Evolutionary conservation across 1,140 invertebrate genomes (phyloP).

Genomic region (Yoshiicerus persimilis): DNA sequence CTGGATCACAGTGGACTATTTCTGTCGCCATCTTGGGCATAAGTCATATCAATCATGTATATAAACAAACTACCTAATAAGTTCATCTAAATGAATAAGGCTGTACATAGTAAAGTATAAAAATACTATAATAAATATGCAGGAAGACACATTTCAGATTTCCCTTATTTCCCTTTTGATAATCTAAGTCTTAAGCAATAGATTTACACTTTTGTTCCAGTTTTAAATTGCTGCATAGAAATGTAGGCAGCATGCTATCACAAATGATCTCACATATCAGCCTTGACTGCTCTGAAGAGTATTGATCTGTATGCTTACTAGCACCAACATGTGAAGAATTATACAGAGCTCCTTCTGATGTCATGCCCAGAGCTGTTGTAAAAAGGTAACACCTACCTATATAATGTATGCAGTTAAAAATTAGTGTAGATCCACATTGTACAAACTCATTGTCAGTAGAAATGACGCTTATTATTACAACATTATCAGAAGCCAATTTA

Average conservation of each 20-base stretch:
- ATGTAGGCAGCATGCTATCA: background rate
- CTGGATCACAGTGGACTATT: background rate
- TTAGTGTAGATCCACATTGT: background rate
- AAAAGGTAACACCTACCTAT: background rate
- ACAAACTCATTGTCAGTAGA: too few relatives aligned
- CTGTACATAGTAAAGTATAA: background rate
- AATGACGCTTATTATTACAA: too few relatives aligned
- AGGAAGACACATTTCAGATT: too few relatives aligned
- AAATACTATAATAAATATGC: background rate
- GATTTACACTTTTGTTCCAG: too few relatives aligned
- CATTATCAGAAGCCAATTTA: too few relatives aligned
- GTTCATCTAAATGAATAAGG: background rate
- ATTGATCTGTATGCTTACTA: background rate
- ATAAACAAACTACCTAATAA: background rate
- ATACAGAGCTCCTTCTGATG: background rate
- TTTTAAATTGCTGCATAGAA: background rate
- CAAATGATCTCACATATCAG: constrained; percentile 15
- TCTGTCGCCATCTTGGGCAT: background rate
- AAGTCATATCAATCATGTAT: constrained; percentile 17
- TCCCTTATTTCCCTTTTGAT: too few relatives aligned
- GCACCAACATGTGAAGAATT: background rate
- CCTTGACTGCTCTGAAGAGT: background rate
- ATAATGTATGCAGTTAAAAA: background rate
- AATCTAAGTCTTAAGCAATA: too few relatives aligned
- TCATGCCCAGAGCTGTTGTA: background rate